A percentile compares a stretch with the other conserved stretches of the same genome.
Conservation (phyloP, 2,797 vertebrate genomes). For the Pagetopsis macropterus region DNA sequence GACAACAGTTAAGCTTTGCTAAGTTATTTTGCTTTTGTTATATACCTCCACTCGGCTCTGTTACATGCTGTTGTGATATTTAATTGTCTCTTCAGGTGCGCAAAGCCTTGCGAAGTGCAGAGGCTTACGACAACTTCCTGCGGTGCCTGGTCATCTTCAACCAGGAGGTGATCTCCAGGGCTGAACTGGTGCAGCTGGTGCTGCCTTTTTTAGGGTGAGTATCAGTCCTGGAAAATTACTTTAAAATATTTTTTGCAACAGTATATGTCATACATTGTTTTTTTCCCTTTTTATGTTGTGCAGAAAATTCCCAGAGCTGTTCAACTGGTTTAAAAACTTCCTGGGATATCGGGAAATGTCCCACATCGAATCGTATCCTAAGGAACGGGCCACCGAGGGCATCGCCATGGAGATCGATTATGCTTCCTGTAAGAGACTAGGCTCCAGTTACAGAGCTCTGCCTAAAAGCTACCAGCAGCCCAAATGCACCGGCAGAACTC, state of each 20-base stretch:
- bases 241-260: background rate
- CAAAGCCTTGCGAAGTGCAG: slow-evolving; percentile 94
- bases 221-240: background rate
- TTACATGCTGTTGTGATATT: background rate
- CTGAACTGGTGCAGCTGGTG: slow-evolving; percentile 96
- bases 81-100: slow-evolving; percentile 85
- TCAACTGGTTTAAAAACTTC: slow-evolving; percentile 99
- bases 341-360: slow-evolving; percentile 95
- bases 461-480: slow-evolving; percentile 99
- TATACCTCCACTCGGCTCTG: background rate
- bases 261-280: background rate
- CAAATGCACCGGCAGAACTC: slow-evolving; percentile 96
- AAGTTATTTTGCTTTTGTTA: background rate
- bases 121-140: slow-evolving; percentile 97
- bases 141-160: slow-evolving; percentile 98
- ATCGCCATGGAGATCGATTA: slow-evolving; percentile 99
- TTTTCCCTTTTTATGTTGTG: background rate
- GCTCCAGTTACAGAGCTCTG: slow-evolving; percentile 97
- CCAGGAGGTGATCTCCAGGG: slow-evolving; percentile 96
- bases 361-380: slow-evolving; percentile 95
- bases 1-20: background rate
- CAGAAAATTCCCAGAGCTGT: slow-evolving; percentile 98
- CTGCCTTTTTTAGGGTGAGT: slow-evolving; percentile 96
- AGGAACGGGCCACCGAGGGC: slow-evolving; percentile 96
- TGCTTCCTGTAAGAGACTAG: slow-evolving; percentile 96